A percentile compares a stretch with the other conserved stretches of the same genome.
Evolutionary conservation across 2,888 invertebrate species (phyloP).

Genomic region (Galeopsomyia nigrocyanea): DNA sequence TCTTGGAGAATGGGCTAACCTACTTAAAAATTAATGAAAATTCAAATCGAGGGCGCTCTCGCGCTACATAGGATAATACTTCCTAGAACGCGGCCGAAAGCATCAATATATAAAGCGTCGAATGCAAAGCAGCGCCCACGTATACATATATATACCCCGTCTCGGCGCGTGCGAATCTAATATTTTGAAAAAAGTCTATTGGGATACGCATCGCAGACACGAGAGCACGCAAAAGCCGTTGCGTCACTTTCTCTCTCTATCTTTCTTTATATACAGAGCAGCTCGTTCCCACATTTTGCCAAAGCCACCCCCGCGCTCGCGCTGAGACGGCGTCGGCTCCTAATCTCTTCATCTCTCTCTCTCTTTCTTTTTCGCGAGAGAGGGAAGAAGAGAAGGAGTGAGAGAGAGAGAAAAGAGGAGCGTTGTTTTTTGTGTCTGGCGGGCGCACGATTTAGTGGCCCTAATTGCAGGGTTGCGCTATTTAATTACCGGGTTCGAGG

Average conservation of each 20-base stretch:
- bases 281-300: slow-evolving; percentile 65
- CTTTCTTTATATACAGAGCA: slow-evolving; percentile 37
- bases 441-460: slow-evolving; percentile 83
- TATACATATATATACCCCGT: too few species aligned
- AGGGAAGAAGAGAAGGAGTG: slow-evolving; percentile 42
- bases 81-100: too few species aligned
- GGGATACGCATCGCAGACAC: not conserved
- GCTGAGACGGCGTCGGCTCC: slow-evolving; percentile 32
- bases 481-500: slow-evolving; percentile 82
- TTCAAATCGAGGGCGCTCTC: too few species aligned
- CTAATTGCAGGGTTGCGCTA: slow-evolving; percentile 87
- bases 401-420: slow-evolving; percentile 46
- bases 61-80: too few species aligned
- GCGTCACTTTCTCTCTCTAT: slow-evolving; percentile 26
- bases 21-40: too few species aligned
- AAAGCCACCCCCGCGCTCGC: slow-evolving; percentile 66
- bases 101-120: too few species aligned
- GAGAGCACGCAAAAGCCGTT: slow-evolving; percentile 6
- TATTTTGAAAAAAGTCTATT: slow-evolving; percentile 13
- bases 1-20: too few species aligned
- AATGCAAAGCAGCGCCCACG: too few species aligned
- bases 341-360: slow-evolving; percentile 48
- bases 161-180: slow-evolving; percentile 20
- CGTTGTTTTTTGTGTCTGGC: slow-evolving; percentile 70
- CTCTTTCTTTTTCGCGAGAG: slow-evolving; percentile 32